These are phyloP conservation scores for Pollimyrus isidori DNA, from an alignment of 2,113 vertebrate species.

Conservation along the genomic window DNA sequence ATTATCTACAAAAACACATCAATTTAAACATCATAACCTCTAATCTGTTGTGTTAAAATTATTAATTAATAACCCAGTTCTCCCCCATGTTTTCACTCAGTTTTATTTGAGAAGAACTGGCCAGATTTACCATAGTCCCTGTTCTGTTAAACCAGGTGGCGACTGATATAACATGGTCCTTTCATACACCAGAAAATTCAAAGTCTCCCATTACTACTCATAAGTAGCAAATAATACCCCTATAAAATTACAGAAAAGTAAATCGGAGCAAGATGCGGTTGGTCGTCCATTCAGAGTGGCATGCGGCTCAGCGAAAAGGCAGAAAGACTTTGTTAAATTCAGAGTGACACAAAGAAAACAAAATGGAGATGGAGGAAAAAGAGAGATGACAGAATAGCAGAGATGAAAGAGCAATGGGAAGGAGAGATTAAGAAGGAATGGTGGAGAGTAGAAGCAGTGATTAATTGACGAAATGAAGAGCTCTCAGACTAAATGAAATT, in stretches of 20 bases:
- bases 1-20: not conserved
- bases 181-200: not conserved
- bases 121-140: not conserved
- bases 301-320: conserved; percentile 34
- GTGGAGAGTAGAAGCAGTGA: conserved; percentile 35
- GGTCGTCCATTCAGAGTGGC: conserved; percentile 27
- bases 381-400: conserved; percentile 5
- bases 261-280: conserved; percentile 27
- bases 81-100: not conserved
- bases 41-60: not conserved
- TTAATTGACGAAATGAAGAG: conserved; percentile 70
- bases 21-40: not conserved
- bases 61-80: not conserved
- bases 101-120: not conserved
- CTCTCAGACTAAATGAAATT: conserved; percentile 70
- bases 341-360: not conserved
- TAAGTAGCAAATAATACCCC: conserved; percentile 17
- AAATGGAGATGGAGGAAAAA: not conserved
- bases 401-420: conserved; percentile 13
- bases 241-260: conserved; percentile 29
- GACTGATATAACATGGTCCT: not conserved
- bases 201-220: not conserved
- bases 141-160: not conserved
- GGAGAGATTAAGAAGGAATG: conserved; percentile 15
- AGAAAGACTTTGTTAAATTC: conserved; percentile 45